A percentile compares a stretch with the other conserved stretches of the same genome.
Conservation (phyloP, 2,888 invertebrate species). For the Caenorhabditis afra region DNA sequence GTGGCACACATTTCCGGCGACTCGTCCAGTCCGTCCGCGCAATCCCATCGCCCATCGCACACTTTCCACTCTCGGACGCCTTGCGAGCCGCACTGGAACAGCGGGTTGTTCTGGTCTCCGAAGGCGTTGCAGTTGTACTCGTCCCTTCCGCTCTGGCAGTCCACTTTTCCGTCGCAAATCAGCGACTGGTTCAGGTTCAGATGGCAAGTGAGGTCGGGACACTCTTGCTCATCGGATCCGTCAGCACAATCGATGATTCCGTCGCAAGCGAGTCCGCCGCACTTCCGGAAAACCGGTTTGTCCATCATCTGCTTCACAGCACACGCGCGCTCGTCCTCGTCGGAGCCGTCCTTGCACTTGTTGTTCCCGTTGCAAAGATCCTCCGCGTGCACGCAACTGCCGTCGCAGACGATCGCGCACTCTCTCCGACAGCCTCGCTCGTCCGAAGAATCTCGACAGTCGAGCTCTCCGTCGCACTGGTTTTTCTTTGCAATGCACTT, state of each 20-base stretch:
- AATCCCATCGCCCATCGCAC: constrained; percentile 85
- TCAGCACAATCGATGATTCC: constrained; percentile 69
- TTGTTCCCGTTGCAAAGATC: constrained; percentile 87
- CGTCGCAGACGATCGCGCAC: constrained; percentile 84
- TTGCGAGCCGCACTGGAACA: constrained; percentile 33
- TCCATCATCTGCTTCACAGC: constrained; percentile 18
- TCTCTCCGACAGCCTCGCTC: constrained; percentile 83
- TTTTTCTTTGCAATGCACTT: constrained; percentile 85
- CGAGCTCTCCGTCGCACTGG: constrained; percentile 84
- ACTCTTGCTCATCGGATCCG: constrained; percentile 63
- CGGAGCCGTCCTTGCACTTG: constrained; percentile 88
- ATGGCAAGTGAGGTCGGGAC: constrained; percentile 41
- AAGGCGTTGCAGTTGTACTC: constrained; percentile 41
- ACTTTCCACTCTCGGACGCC: constrained; percentile 72
- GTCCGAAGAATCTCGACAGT: constrained; percentile 85
- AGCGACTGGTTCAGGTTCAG: constrained; percentile 24
- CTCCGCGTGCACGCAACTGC: constrained; percentile 86
- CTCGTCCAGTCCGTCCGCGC: constrained; percentile 82
- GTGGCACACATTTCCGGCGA: constrained; percentile 40
- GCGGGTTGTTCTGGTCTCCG: constrained; percentile 13
- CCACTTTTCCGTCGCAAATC: constrained; percentile 63
- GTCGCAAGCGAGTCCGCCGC: constrained; percentile 61
- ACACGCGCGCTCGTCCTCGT: constrained; percentile 86
- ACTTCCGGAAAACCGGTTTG: constrained; percentile 1
- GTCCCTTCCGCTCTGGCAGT: constrained; percentile 64